Evolutionary conservation across 2,888 invertebrate genomes (phyloP).

Genomic region (Trachelus stipa): DNA sequence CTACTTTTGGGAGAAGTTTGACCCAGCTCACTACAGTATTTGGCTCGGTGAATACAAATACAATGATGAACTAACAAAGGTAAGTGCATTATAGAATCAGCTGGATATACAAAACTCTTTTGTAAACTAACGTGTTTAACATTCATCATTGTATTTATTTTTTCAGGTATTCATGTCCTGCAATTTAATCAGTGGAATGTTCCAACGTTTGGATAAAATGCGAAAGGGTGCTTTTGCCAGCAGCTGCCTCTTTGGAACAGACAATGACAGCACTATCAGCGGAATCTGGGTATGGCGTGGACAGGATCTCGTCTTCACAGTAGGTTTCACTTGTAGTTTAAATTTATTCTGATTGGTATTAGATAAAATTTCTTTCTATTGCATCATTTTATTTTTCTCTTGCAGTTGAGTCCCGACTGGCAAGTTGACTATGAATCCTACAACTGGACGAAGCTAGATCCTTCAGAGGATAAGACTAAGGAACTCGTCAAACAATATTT

Average conservation of each 20-base stretch:
- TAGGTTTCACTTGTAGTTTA: conserved; percentile 57
- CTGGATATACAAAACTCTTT: background rate
- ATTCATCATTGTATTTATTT: conserved; percentile 2
- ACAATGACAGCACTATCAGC: conserved; percentile 92
- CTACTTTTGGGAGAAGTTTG: conserved; percentile 99
- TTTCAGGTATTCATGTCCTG: conserved; percentile 92
- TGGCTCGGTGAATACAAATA: conserved; percentile 99
- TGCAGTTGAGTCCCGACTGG: conserved; percentile 89
- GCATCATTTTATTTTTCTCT: conserved; percentile 34
- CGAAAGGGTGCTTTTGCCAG: conserved; percentile 96
- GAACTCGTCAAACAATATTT: conserved; percentile 89
- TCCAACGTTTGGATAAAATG: conserved; percentile 97
- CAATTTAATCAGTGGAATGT: conserved; percentile 98
- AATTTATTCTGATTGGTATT: background rate
- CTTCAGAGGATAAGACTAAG: conserved; percentile 83
- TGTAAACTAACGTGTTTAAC: background rate
- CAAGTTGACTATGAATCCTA: conserved; percentile 98
- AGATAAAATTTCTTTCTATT: background rate
- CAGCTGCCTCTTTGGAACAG: conserved; percentile 91
- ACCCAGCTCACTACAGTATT: conserved; percentile 94
- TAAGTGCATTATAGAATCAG: conserved; percentile 25
- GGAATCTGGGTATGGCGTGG: conserved; percentile 99
- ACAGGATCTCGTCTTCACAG: conserved; percentile 89
- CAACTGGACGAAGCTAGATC: conserved; percentile 93
- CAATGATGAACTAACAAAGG: conserved; percentile 87